Evolutionary conservation across 2,797 vertebrate genomes (phyloP).

Genomic region (Meda fulgida): DNA sequence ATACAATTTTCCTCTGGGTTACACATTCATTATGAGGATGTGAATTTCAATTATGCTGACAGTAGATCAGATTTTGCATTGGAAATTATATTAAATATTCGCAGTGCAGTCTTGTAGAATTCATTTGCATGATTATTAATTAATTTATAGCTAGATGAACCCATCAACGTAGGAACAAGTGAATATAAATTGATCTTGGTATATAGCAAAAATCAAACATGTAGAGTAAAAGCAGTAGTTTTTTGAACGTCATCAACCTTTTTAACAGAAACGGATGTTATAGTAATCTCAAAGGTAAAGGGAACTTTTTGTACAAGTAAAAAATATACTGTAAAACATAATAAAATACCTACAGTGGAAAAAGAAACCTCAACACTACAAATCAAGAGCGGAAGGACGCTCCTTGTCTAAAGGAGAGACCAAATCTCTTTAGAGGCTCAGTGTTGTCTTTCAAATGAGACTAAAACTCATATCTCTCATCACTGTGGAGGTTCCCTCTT

Average conservation of each 20-base stretch:
- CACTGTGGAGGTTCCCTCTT: slow-evolving; percentile 15
- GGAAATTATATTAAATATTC: slow-evolving; percentile 16
- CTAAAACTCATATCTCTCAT: slow-evolving; percentile 11
- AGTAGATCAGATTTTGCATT: slow-evolving; percentile 1
- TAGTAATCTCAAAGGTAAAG: not conserved
- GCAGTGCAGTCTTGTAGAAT: not conserved
- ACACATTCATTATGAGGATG: slow-evolving; percentile 12
- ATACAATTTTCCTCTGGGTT: not conserved
- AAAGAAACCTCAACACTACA: slow-evolving; percentile 1
- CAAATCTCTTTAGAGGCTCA: not conserved
- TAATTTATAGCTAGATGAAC: slow-evolving; percentile 11
- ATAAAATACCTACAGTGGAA: not conserved
- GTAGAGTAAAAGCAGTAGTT: not conserved
- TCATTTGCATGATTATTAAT: slow-evolving; percentile 15
- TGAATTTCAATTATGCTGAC: not conserved
- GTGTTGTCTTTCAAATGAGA: slow-evolving; percentile 18
- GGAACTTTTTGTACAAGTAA: not conserved
- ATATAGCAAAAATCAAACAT: not conserved
- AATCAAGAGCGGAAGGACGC: not conserved
- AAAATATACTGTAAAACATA: not conserved
- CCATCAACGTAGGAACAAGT: slow-evolving; percentile 3
- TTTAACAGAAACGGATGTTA: not conserved
- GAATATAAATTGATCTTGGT: slow-evolving; percentile 1
- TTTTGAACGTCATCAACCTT: not conserved
- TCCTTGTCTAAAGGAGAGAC: not conserved